Conservation (phyloP, 1,140 invertebrate genomes). For the Drosophila ficusphila region DNA sequence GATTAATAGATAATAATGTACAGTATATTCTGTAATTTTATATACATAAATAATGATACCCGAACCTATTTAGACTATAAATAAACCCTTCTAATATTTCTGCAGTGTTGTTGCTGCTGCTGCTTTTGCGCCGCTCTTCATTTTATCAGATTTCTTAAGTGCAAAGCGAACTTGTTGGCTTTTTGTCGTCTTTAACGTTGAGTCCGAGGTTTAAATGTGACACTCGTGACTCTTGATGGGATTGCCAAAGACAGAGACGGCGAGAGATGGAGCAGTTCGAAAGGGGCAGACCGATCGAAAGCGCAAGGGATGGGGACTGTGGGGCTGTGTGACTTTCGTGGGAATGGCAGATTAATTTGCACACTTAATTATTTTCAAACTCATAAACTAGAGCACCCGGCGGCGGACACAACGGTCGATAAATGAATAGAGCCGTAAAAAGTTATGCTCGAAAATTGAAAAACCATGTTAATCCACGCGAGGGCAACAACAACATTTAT, state of each 20-base stretch:
- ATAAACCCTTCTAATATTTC: neutral
- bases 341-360: conserved; percentile 67
- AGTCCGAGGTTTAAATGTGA: conserved; percentile 76
- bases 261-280: neutral
- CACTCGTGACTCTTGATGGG: conserved; percentile 76
- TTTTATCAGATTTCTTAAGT: conserved; percentile 82
- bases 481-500: conserved; percentile 43
- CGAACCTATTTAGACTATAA: no score
- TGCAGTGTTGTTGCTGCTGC: neutral
- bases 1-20: no score
- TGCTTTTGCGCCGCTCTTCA: conserved; percentile 28
- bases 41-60: no score
- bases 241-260: conserved; percentile 38
- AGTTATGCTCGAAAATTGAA: conserved; percentile 76
- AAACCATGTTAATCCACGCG: conserved; percentile 62
- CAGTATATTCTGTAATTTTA: no score
- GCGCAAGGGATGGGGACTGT: neutral
- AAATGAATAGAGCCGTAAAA: conserved; percentile 76
- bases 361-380: conserved; percentile 46
- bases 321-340: conserved; percentile 40
- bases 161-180: conserved; percentile 83
- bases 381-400: conserved; percentile 43
- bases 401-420: neutral
- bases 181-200: conserved; percentile 83
- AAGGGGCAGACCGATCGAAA: neutral